phyloP scores from a whole-genome alignment of 2,797 vertebrate species.

The Nasua narica region DNA sequence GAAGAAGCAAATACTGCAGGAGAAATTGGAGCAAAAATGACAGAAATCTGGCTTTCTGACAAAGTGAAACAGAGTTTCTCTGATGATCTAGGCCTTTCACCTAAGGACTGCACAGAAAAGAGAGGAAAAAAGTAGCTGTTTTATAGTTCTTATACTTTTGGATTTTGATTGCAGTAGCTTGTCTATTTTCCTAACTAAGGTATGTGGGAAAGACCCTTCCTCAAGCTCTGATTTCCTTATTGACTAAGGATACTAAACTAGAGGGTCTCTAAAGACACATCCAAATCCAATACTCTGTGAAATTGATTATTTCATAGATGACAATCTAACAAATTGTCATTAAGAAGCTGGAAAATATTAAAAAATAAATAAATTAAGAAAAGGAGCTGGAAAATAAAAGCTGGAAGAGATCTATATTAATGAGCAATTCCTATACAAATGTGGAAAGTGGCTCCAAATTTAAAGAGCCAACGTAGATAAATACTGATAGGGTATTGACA shows the following conservation, averaged over 20 bases:
- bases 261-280: neutral
- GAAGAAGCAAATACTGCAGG: neutral
- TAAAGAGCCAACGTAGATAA: neutral
- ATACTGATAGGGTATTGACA: neutral
- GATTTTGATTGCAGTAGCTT: neutral
- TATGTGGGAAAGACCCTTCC: neutral
- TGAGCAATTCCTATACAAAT: neutral
- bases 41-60: neutral
- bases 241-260: neutral
- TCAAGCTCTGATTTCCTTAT: neutral
- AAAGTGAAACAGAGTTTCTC: neutral
- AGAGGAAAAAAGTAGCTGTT: neutral
- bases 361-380: no score
- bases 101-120: neutral
- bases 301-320: neutral
- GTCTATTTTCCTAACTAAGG: neutral
- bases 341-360: neutral
- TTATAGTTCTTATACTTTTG: neutral
- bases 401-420: neutral
- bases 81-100: neutral
- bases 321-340: neutral
- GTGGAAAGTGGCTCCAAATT: neutral
- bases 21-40: neutral
- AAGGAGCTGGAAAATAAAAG: neutral
- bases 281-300: neutral